These are phyloP conservation scores for Hystrix brachyura DNA, from an alignment of 2,113 vertebrate genomes.

Conservation along the genomic window DNA sequence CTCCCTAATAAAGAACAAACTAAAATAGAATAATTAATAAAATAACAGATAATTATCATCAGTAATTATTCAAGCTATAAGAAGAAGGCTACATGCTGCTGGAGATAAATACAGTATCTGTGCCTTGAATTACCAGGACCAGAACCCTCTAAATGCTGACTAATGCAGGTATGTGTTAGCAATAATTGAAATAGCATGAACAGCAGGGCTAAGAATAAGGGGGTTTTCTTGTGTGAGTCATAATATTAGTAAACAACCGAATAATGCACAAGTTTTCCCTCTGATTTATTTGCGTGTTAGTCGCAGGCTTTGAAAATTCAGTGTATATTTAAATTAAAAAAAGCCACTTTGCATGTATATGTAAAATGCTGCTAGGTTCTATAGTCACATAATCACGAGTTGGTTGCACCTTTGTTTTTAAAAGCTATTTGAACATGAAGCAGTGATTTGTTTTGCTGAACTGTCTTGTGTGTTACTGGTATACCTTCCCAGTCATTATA, in stretches of 20 bases:
- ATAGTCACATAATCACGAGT: neutral
- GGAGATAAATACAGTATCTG: neutral
- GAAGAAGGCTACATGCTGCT: neutral
- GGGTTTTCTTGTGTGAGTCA: neutral
- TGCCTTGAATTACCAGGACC: neutral
- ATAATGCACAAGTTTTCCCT: neutral
- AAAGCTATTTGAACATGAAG: neutral
- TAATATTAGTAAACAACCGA: neutral
- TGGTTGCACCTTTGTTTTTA: neutral
- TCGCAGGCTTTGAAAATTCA: neutral
- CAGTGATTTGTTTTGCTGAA: neutral
- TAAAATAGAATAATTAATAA: neutral
- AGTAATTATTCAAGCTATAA: conserved; percentile 7
- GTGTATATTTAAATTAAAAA: neutral
- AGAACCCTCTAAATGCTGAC: neutral
- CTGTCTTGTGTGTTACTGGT: neutral
- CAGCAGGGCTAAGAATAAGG: neutral
- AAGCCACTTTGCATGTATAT: neutral
- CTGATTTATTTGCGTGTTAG: conserved; percentile 26
- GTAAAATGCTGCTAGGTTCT: neutral
- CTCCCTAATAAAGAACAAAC: neutral
- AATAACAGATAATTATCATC: neutral
- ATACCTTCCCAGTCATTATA: neutral
- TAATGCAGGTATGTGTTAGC: neutral
- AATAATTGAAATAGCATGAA: neutral